Evolutionary conservation across 2,888 invertebrate species (phyloP), one percentile per base, ranked within the genome.

Genomic region (Pachliopta kotzebuea): DNA sequence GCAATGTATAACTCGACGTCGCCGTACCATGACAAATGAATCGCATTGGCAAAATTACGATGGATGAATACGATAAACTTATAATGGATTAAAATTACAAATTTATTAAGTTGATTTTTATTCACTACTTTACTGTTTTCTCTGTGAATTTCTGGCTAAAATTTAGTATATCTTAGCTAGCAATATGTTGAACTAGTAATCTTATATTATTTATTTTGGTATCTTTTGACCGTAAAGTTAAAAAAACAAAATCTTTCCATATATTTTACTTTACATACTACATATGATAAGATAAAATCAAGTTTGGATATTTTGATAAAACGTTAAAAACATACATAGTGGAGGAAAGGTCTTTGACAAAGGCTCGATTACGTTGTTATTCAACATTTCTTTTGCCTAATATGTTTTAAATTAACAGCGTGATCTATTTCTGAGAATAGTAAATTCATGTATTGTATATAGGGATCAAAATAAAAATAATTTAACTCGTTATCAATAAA

Each of bases 1-100:
- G 37, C 87, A 85, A 67, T 90, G 90, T 72, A 79, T 82, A 29
- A 66, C 66, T 2, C 75, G 74, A 7, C 70, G 68, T 17, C 74
- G 72, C 26, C 53, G 67, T 11, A 69, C 70, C 2, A 58, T 63
- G 26, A 67, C 67, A 18, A 84, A 83, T 67, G 73, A 76, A n/a
- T 67, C 78, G 0, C 72, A 76, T 31, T 86, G 86, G 86, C 66
- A 74, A 7, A 67, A 76, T 65, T 88, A 86, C 59, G 75, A 52
- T n/a, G 26, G 50, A 9, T 60, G 29, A 62, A 11, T n/a, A n/a
- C 6, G 7, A 45, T n/a, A n/a, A n/a, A 45, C n/a, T 45, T 45
- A 45, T 6, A 45, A 45, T 45, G n/a, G 45, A 45, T n/a, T 45
- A 6, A 45, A 45, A 45, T 45, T 45, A 18, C 6, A 18, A n/a